Base-by-base conservation (phyloP, 2,888 invertebrate genomes). In the Harpagoxenus sublaevis region DNA sequence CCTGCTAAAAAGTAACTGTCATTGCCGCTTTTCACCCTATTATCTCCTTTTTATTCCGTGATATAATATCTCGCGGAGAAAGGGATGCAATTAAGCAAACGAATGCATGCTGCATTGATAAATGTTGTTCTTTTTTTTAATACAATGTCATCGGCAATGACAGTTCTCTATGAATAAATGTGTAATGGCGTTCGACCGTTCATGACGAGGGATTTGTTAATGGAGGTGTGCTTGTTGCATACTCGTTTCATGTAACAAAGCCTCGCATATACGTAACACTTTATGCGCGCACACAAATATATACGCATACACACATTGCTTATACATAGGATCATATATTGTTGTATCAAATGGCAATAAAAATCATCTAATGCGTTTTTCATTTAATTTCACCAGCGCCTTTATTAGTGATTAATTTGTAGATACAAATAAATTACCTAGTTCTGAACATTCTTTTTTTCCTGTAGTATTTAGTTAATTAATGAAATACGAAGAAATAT, bases 301-400 rank as follows among this genome's bases (percentile, higher is more conserved):
- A 65, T 39, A n/a, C 12, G 39, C 12, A 62, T 5, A 15, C 23
- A 15, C 23, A 9, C 15, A 39, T 63, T 23, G 71, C 62, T 84
- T 78, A 51, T 68, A 65, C 5, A 45, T 42, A 42, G 48, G 39
- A 68, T 45, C 78, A 68, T 31, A 35, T 55, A 82, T 84, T 63
- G 31, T 73, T 90, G 90, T 90, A 90, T 74, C 71, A 86, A 84
- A 85, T 84, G 85, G 71, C 51, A 90, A 91, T 91, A 90, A 90
- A 90, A 86, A 84, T 91, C 90, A 89, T 91, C 65, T 77, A 81
- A 74, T 83, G 66, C 86, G 75, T 84, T 77, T 18, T 63, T 83
- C 83, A 82, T 89, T 86, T 87, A 89, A 89, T 89, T 90, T 87
- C 89, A 71, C 82, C 75, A 60, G 70, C 85, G 79, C 87, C 86